Percentiles rank a stretch among this genome's conserved stretches.
Evolutionary conservation across 2,888 invertebrate genomes (phyloP).

Genomic region (Sicus ferrugineus): DNA sequence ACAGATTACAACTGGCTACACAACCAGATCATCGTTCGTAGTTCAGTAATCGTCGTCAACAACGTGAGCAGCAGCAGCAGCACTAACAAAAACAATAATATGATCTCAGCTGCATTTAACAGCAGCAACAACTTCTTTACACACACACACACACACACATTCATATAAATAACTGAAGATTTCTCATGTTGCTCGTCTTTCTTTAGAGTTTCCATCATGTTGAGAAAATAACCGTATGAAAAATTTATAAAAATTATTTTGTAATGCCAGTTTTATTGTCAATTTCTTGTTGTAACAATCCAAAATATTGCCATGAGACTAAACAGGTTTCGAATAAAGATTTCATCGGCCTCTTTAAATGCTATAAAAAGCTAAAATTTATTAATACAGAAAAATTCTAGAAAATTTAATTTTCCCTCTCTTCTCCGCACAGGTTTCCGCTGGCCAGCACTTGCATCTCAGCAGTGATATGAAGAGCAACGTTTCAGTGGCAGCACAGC

Average conservation of each 20-base stretch:
- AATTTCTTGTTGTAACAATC: not conserved
- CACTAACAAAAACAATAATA: conserved; percentile 9
- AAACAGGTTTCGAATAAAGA: no score
- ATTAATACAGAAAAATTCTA: no score
- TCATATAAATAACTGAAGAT: not conserved
- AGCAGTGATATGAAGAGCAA: conserved; percentile 76
- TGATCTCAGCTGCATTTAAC: not conserved
- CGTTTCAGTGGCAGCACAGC: conserved; percentile 84
- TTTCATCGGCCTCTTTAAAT: no score
- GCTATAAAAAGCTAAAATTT: not conserved
- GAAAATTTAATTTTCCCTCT: conserved; percentile 20
- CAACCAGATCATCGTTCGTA: not conserved
- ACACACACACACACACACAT: no score
- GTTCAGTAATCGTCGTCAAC: conserved; percentile 3
- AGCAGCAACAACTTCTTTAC: not conserved
- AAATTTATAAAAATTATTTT: not conserved
- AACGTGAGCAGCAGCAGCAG: not conserved
- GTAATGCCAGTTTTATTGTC: no score
- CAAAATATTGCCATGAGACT: not conserved
- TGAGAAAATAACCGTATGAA: not conserved
- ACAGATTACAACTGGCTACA: conserved; percentile 18
- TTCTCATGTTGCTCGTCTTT: no score
- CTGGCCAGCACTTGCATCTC: conserved; percentile 85
- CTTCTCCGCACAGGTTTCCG: conserved; percentile 74
- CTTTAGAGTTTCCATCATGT: no score